Base-by-base conservation (phyloP, 2,113 vertebrate species). In the Gobio gobio region DNA sequence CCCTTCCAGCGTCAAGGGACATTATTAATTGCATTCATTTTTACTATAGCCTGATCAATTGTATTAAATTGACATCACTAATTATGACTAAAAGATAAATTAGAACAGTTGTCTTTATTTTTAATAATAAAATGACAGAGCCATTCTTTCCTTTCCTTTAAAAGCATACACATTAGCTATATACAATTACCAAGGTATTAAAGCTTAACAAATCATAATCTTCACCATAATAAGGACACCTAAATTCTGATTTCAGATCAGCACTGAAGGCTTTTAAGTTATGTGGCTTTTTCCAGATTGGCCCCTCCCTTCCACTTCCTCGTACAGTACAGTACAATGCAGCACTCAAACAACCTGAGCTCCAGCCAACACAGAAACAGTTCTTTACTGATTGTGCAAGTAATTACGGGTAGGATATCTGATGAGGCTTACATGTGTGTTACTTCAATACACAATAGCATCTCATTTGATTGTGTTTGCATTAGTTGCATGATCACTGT, bases 291-390 rank as follows among this genome's bases (percentile, higher is more conserved):
- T 81, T 81, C 61, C 79, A 81, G 79, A 49, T 54, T 51, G 16
- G 22, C 61, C 10, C 61, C 22, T 51, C 24, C 59, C 22, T 59
- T 59, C 22, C 20, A 12, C 22, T 51, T 26, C 14, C 5, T 81
- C 8, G 40, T 20, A 61, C 3, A 26, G 58, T 63, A 63, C 58
- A 47, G 43, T 45, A 47, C 58, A 80, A 63, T 63, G 58, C 78
- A 47, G 78, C 58, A 20, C 54, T 78, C 33, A 78, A 78, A 78
- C 76, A 78, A 40, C 29, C 40, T 77, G 70, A 74, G 70, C 70
- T 74, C 43, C 43, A 72, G 72, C 72, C 43, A 76, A 54, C 3
- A 76, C 47, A 76, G 24, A 54, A 54, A 29, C 16, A 76, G 74
- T 54, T 54, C 74, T 76, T 51, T 51, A 76, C 54, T 14, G 77